Evolutionary conservation across 2,797 vertebrate species (phyloP), one percentile per base, ranked within the genome.

Genomic region (Loriculus beryllinus): DNA sequence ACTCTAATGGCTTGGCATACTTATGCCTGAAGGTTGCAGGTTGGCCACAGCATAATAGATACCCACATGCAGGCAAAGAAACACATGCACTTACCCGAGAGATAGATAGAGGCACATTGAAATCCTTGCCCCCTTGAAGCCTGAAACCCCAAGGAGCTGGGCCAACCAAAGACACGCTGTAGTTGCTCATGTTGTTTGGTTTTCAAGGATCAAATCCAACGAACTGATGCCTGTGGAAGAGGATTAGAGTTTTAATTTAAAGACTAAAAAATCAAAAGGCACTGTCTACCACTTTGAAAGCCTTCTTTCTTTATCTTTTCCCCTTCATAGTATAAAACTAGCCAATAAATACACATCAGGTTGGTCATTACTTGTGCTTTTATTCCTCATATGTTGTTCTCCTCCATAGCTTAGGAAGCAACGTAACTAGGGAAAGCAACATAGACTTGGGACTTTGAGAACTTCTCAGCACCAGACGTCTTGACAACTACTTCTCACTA

Each of bases 111-210:
- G 99, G 99, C 98, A 99, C 98, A 96, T 99, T 99, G 98, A 99
- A 99, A 98, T 99, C 99, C 97, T 99, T 99, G 85, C 99, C 99
- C 56, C 99, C 99, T 97, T 99, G 99, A 93, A 99, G 99, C 82
- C 99, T 98, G 98, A 99, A 99, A 87, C 99, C 99, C 99, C 99
- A 99, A 47, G 99, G 99, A 95, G 99, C 98, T 3, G 99, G 99
- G 90, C 99, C 99, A 26, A 97, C 98, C 97, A 99, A 97, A 78
- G 98, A 98, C 93, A 99, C 98, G 2, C 92, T 99, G 98, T 99
- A 99, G 98, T 94, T 99, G 98, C 97, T 99, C 99, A 98, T 99
- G 98, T 97, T 98, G 97, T 95, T 98, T 95, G 75, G 31, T 72
- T 70, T 33, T 97, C 95, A 89, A 75, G 80, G 83, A 94, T 65